Evolutionary conservation across 1,140 invertebrate genomes (phyloP).

Genomic region (Drosophila paulistorum): DNA sequence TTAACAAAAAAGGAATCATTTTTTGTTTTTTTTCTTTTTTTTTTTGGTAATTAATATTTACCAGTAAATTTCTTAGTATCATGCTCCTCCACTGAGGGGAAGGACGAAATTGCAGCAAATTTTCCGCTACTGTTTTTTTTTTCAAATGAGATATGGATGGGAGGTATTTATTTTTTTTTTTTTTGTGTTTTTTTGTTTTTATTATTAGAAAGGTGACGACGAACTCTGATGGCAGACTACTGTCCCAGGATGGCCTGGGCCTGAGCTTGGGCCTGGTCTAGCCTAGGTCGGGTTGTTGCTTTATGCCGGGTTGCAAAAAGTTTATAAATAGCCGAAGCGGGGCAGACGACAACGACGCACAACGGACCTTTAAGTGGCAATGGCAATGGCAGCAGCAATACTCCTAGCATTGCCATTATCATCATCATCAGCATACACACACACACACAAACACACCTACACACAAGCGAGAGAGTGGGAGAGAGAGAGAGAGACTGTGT

Average conservation of each 20-base stretch:
- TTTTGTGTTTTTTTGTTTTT: neutral
- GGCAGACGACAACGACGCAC: conserved; percentile 25
- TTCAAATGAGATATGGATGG: neutral
- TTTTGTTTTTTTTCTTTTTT: neutral
- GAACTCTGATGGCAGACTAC: conserved; percentile 18
- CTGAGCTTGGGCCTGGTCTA: conserved; percentile 13
- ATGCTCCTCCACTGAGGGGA: conserved; percentile 25
- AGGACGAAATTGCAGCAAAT: neutral
- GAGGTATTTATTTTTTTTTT: no score
- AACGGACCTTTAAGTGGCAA: conserved; percentile 43
- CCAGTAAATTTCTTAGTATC: conserved; percentile 69
- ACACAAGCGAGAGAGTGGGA: conserved; percentile 2
- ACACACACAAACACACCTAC: no score
- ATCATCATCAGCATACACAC: conserved; percentile 15
- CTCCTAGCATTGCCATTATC: conserved; percentile 10
- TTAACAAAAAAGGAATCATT: conserved; percentile 28
- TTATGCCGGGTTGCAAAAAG: conserved; percentile 18
- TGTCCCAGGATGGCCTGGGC: conserved; percentile 12
- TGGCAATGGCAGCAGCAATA: conserved; percentile 22
- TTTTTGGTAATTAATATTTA: conserved; percentile 68
- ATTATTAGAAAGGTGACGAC: conserved; percentile 8
- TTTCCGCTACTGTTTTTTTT: neutral
- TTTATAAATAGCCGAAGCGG: conserved; percentile 28
- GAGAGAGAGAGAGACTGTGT: neutral
- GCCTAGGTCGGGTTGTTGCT: conserved; percentile 20